These are phyloP conservation scores for Phalacrocorax carbo DNA, from an alignment of 2,113 vertebrate species.

Conservation along the genomic window DNA sequence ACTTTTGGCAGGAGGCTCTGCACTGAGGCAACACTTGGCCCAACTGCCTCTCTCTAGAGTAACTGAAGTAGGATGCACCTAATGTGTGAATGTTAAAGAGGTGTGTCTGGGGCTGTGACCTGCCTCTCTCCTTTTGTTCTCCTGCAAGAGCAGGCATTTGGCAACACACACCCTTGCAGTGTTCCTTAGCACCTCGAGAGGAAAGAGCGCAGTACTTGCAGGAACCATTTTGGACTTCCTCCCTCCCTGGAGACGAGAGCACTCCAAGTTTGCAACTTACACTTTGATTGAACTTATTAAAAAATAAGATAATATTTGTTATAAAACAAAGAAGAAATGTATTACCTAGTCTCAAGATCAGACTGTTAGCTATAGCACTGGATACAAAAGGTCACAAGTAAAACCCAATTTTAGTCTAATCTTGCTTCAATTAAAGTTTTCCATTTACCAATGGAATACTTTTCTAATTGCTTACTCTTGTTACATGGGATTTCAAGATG, in stretches of 20 bases:
- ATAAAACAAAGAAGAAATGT: background rate
- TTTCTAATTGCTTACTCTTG: background rate
- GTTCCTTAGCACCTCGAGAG: background rate
- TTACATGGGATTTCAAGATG: slow-evolving; percentile 17
- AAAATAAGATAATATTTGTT: background rate
- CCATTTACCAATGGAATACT: background rate
- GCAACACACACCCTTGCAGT: background rate
- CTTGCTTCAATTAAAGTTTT: slow-evolving; percentile 27
- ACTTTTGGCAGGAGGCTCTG: background rate
- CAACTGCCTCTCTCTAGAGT: background rate
- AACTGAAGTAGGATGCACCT: background rate
- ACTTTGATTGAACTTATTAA: background rate
- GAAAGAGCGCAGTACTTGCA: background rate
- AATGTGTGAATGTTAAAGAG: background rate
- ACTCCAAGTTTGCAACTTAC: background rate
- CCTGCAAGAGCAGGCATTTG: background rate
- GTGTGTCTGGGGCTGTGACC: background rate
- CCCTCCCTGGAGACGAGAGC: background rate
- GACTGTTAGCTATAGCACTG: background rate
- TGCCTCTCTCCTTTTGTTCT: background rate
- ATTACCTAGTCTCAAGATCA: background rate
- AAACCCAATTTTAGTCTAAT: slow-evolving; percentile 14
- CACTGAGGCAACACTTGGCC: background rate
- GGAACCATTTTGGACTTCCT: background rate
- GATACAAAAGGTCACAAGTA: slow-evolving; percentile 32